Evolutionary conservation across 1,140 invertebrate genomes (phyloP), one percentile per base, ranked within the genome.

Genomic region (Akabosia matsudoensis): DNA sequence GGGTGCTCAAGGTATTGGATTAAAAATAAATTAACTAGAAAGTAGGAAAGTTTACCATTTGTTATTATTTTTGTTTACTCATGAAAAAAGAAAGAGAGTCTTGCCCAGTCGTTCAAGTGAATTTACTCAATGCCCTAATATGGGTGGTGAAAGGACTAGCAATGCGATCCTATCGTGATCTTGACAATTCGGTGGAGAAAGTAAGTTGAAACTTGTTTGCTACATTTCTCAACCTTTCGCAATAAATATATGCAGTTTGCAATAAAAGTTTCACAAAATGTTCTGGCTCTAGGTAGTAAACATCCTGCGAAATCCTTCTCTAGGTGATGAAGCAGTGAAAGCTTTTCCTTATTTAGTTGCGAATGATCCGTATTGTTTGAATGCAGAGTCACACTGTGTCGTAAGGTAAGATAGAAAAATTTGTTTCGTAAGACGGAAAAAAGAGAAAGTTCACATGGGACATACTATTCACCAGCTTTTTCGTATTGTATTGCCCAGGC

Each of bases 131-230:
- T 52, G 64, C 78, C 16, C 54, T 80, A 4, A 45, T 76, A 13
- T 78, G 77, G 79, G 51, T 73, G 45, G 67, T 79, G 10, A 80
- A 80, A 74, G 70, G 61, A 0, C 45, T 80, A 22, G 77, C 79
- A 10, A 77, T 80, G 77, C 54, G 78, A 51, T 77, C 77, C 18
- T 28, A 37, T 30, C 24, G 30, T 18, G 24, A 30, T 61, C 52
- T 80, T 3, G 76, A 78, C 33, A 33, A 13, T 4, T 80, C 75
- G 79, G 33, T 80, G 7, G 72, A 73, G 10, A 78, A 67, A 33
- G 79, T 77, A 37, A 61, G 10, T 16, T 28, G 4, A 2, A 31
- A 67, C 24, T n/a, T 33, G 54, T 45, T 10, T 45, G 37, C 18
- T n/a, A n/a, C n/a, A n/a, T n/a, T n/a, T n/a, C n/a, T n/a, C n/a